Conservation (phyloP, 2,888 invertebrate genomes). For the Dolomedes plantarius region DNA sequence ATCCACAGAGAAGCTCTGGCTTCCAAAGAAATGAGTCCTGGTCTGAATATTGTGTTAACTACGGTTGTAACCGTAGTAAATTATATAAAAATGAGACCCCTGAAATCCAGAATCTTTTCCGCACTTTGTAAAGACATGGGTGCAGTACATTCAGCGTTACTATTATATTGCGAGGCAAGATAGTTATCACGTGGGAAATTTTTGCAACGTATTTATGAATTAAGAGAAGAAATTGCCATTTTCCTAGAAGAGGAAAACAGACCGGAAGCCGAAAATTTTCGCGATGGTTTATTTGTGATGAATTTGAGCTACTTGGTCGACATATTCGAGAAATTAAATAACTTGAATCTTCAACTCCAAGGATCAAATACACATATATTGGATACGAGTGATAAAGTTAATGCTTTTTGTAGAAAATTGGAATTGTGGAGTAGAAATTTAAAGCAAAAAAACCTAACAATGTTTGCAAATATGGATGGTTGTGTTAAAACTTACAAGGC, state of each 20-base stretch:
- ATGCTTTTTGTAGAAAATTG: conserved; percentile 49
- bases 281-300: conserved; percentile 54
- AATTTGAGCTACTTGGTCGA: conserved; percentile 55
- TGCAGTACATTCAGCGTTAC: conserved; percentile 5
- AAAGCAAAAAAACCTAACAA: conserved; percentile 42
- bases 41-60: background rate
- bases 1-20: background rate
- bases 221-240: conserved; percentile 24
- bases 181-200: background rate
- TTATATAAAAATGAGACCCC: conserved; percentile 1
- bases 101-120: conserved; percentile 1
- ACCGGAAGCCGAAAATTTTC: conserved; percentile 50
- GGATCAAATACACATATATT: conserved; percentile 48
- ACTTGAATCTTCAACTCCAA: conserved; percentile 46
- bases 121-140: conserved; percentile 7
- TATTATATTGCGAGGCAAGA: conserved; percentile 16
- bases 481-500: conserved; percentile 13
- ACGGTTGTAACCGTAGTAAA: background rate
- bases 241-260: conserved; percentile 43
- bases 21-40: background rate
- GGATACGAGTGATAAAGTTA: conserved; percentile 49
- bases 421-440: conserved; percentile 57
- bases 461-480: conserved; percentile 39
- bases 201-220: conserved; percentile 11
- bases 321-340: conserved; percentile 55